Base-by-base conservation (phyloP, 2,888 invertebrate genomes). In the Dendrolimus pini region DNA sequence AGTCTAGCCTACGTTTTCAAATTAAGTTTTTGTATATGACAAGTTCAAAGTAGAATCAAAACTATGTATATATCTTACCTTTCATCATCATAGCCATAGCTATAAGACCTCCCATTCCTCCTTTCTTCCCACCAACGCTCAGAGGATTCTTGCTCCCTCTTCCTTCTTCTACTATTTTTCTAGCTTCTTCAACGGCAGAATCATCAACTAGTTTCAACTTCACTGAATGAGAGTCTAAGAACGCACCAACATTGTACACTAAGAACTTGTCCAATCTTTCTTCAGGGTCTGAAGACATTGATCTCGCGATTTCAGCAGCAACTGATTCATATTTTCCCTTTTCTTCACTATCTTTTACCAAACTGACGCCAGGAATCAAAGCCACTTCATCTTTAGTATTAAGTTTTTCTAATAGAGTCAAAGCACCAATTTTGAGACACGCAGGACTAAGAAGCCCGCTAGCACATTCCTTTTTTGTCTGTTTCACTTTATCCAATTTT, bases 221-320 rank as follows among this genome's bases (percentile, higher is more conserved):
- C 64, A 96, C 84, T 0, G 94, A 93, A 68, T 95, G 95, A 12
- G 93, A 93, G 76, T 93, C 93, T 56, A 96, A 75, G 65, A 95
- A 94, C 55, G 92, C 92, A 18, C 93, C 93, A 53, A 96, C 80
- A 70, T 94, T 94, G 66, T 93, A 94, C 65, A 95, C 72, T 52
- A 96, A 90, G 67, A 93, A 94, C 10, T 94, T 94, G 74, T 96
- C 95, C 58, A 96, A 79, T 12, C 94, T 91, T 12, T 93, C 94
- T 69, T 94, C 94, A 1, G 94, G 92, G 71, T 95, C 94, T 57
- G 94, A 92, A 0, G 95, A 94, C 69, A 94, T 93, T 55, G 94
- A 94, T 64, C 94, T 91, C 0, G 95, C 94, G 1, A 95, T 80
- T 70, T 95, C 94, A 68, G 74, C 87, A 7, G 94, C 93, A 59